phyloP scores from a whole-genome alignment of 1,140 invertebrate genomes.

The Stratiolaelaps scimitus region DNA sequence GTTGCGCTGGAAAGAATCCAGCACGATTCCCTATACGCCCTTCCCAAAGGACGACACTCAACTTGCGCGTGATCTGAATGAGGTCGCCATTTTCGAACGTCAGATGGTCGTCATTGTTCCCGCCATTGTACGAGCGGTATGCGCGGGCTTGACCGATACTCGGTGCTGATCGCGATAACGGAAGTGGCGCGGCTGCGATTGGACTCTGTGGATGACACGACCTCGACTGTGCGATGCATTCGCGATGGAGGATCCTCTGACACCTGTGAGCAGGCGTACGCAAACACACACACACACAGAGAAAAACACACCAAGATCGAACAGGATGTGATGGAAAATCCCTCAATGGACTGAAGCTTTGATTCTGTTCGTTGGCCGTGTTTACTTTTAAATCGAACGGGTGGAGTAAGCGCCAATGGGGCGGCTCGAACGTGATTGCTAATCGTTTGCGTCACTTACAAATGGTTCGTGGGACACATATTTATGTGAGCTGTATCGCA shows the following conservation, averaged over 20 bases:
- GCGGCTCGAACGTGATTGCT: too few relatives aligned
- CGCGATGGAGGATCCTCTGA: slow-evolving; percentile 13
- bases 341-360: too few relatives aligned
- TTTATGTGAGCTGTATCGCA: too few relatives aligned
- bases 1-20: slow-evolving; percentile 37
- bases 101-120: slow-evolving; percentile 18
- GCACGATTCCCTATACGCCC: slow-evolving; percentile 33
- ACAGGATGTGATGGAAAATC: too few relatives aligned
- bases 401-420: too few relatives aligned
- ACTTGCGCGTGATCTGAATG: slow-evolving; percentile 20
- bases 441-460: too few relatives aligned
- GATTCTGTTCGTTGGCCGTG: too few relatives aligned
- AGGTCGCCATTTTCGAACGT: slow-evolving; percentile 28
- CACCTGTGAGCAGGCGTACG: background rate
- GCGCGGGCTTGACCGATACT: background rate
- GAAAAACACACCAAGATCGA: too few relatives aligned
- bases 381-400: too few relatives aligned
- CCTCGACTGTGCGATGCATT: slow-evolving; percentile 5
- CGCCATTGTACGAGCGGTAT: slow-evolving; percentile 6
- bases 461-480: too few relatives aligned
- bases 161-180: background rate
- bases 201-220: background rate
- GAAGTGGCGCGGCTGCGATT: background rate
- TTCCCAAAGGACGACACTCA: slow-evolving; percentile 30
- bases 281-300: too few relatives aligned